Evolutionary conservation across 2,113 vertebrate genomes (phyloP).

Genomic region (Lota lota): DNA sequence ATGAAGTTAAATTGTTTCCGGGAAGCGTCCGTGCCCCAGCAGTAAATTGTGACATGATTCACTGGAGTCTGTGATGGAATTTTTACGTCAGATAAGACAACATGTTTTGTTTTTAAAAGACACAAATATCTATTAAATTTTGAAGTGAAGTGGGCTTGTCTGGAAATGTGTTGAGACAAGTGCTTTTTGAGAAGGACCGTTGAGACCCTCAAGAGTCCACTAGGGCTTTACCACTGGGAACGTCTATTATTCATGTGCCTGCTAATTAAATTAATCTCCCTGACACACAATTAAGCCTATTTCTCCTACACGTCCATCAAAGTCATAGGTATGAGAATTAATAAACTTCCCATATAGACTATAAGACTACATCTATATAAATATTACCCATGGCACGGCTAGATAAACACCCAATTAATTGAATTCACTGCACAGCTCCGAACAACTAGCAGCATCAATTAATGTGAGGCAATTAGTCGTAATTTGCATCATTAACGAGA

Average conservation of each 20-base stretch:
- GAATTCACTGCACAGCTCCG: conserved; percentile 51
- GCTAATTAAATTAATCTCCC: conserved; percentile 38
- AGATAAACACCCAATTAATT: conserved; percentile 61
- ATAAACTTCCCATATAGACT: conserved; percentile 24
- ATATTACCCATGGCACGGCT: conserved; percentile 43
- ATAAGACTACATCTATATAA: conserved; percentile 26
- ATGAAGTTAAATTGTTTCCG: background rate
- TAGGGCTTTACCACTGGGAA: background rate
- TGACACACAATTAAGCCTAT: conserved; percentile 29
- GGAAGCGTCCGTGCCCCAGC: conserved; percentile 37
- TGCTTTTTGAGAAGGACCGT: too few species aligned
- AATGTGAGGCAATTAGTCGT: conserved; percentile 60
- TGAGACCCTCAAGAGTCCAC: background rate
- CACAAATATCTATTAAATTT: conserved; percentile 2
- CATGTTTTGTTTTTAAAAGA: background rate
- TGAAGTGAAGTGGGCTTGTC: too few species aligned
- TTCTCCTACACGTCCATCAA: conserved; percentile 48
- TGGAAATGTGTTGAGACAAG: too few species aligned
- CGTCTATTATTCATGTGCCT: conserved; percentile 28
- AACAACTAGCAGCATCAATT: conserved; percentile 55
- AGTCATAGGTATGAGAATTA: conserved; percentile 15
- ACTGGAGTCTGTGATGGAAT: conserved; percentile 25
- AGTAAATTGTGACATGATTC: conserved; percentile 57
- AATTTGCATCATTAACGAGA: conserved; percentile 69
- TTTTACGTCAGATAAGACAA: conserved; percentile 44